A percentile compares a stretch with the other conserved stretches of the same genome.
These are phyloP conservation scores for Zaprionus capensis DNA, from an alignment of 1,140 invertebrate genomes.

Conservation along the genomic window DNA sequence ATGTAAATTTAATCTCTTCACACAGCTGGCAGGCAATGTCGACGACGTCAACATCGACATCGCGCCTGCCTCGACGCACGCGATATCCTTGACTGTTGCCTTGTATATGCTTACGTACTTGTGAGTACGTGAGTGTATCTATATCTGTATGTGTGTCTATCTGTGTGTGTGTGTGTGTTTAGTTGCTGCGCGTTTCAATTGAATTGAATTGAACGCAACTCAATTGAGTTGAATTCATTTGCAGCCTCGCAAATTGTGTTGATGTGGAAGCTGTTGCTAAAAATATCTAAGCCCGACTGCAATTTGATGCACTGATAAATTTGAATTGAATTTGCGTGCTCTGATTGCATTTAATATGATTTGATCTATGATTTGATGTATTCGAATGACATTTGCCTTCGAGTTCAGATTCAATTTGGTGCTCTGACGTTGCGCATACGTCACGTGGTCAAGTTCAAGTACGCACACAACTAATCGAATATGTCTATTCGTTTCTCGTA, in stretches of 20 bases:
- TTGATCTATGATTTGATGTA: neutral
- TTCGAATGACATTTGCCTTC: slow-evolving; percentile 13
- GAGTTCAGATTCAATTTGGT: slow-evolving; percentile 7
- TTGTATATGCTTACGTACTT: slow-evolving; percentile 53
- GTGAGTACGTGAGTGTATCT: slow-evolving; percentile 12
- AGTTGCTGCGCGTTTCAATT: slow-evolving; percentile 29
- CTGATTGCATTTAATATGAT: slow-evolving; percentile 5
- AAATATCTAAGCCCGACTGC: slow-evolving; percentile 23
- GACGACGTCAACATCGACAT: slow-evolving; percentile 22
- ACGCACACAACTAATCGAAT: slow-evolving; percentile 19
- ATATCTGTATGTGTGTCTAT: neutral
- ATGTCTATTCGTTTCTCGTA: neutral
- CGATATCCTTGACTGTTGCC: slow-evolving; percentile 61
- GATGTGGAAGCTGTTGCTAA: neutral
- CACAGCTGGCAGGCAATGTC: slow-evolving; percentile 38
- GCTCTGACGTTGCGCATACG: slow-evolving; percentile 33
- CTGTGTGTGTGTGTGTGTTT: slow-evolving; percentile 20
- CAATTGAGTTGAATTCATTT: slow-evolving; percentile 36
- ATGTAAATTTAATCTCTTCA: slow-evolving; percentile 35
- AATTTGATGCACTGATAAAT: slow-evolving; percentile 27
- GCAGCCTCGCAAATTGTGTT: slow-evolving; percentile 10
- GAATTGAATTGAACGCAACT: slow-evolving; percentile 23
- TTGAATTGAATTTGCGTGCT: slow-evolving; percentile 22
- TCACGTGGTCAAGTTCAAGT: slow-evolving; percentile 43
- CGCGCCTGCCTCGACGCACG: slow-evolving; percentile 42